A percentile compares a stretch with the other conserved stretches of the same genome.
Conservation (phyloP, 2,888 invertebrate genomes). For the Drosophila bunnanda region DNA sequence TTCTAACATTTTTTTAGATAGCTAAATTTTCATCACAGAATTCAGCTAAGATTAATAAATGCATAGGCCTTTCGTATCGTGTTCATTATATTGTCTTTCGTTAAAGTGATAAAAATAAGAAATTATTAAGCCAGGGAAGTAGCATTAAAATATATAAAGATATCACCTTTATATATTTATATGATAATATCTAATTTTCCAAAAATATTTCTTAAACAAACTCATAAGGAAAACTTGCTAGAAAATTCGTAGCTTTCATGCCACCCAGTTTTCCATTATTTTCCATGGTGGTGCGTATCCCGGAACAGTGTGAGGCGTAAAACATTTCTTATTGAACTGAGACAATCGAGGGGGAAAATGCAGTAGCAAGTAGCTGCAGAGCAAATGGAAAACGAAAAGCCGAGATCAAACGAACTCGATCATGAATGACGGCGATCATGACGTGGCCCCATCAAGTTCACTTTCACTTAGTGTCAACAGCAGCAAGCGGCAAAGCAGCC, state of each 20-base stretch:
- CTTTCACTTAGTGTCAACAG: constrained; percentile 79
- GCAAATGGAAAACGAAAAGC: constrained; percentile 31
- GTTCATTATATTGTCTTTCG: too few relatives aligned
- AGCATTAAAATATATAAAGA: too few relatives aligned
- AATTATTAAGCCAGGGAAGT: too few relatives aligned
- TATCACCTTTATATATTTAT: not conserved
- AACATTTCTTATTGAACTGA: constrained; percentile 43
- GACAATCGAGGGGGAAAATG: constrained; percentile 21
- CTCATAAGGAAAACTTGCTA: constrained; percentile 35
- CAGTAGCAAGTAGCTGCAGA: constrained; percentile 20
- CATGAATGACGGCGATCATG: constrained; percentile 47
- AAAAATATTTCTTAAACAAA: constrained; percentile 26
- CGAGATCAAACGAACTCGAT: constrained; percentile 38
- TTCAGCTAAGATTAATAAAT: too few relatives aligned
- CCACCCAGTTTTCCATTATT: constrained; percentile 17
- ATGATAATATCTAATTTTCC: constrained; percentile 36
- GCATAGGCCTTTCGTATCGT: too few relatives aligned
- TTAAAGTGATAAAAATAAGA: not conserved
- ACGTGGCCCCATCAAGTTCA: constrained; percentile 74
- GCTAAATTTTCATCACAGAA: too few relatives aligned
- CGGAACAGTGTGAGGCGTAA: constrained; percentile 44
- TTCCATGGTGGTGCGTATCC: constrained; percentile 45
- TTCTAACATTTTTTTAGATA: too few relatives aligned
- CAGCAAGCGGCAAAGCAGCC: constrained; percentile 52
- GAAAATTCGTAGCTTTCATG: constrained; percentile 11